A percentile compares a stretch with the other conserved stretches of the same genome.
Conservation (phyloP, 1,140 invertebrate species). For the Drosophila bocki region DNA sequence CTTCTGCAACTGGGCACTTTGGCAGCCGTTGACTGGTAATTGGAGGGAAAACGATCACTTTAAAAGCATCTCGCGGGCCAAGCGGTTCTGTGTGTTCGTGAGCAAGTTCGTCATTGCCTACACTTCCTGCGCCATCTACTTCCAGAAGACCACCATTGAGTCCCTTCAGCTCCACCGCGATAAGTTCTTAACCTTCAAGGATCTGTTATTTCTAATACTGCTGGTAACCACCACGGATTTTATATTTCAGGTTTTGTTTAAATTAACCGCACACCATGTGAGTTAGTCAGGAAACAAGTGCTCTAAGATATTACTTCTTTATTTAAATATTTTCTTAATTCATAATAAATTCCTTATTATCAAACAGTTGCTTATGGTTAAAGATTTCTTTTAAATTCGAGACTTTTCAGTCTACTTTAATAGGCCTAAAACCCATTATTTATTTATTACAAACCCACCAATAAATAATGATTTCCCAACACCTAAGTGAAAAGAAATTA, state of each 20-base stretch:
- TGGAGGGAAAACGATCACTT: conserved; percentile 36
- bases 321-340: neutral
- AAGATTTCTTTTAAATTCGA: neutral
- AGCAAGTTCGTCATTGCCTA: conserved; percentile 23
- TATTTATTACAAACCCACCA: neutral
- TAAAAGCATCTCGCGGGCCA: conserved; percentile 34
- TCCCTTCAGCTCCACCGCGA: conserved; percentile 14
- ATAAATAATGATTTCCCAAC: neutral
- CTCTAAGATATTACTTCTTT: neutral
- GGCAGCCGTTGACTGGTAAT: conserved; percentile 46
- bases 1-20: conserved; percentile 55
- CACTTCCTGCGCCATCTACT: conserved; percentile 2
- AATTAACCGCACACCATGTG: neutral
- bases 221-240: neutral
- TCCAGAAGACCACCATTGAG: conserved; percentile 13
- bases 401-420: neutral
- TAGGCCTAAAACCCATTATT: neutral
- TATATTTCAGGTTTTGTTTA: neutral
- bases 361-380: neutral
- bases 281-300: neutral
- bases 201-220: neutral
- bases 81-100: conserved; percentile 44
- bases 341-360: neutral
- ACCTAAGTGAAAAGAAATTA: neutral
- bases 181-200: neutral